phyloP scores from a whole-genome alignment of 2,888 invertebrate genomes.

The Acrocyrtus sp. region DNA sequence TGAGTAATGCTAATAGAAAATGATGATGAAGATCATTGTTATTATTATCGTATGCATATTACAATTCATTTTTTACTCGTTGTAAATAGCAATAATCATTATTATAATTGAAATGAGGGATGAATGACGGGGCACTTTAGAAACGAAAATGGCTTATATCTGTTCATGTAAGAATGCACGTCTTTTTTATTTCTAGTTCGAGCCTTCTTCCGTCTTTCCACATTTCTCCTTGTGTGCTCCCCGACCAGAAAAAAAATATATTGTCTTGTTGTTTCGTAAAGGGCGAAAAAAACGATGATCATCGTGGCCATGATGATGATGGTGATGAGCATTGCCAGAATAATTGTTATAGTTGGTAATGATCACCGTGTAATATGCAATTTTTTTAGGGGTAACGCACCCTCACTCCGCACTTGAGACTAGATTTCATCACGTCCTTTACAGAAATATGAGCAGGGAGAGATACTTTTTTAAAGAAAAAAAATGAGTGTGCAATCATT shows the following conservation, averaged over 20 bases:
- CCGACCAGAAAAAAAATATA: too few species aligned
- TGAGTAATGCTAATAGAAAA: slow-evolving; percentile 48
- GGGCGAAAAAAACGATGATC: too few species aligned
- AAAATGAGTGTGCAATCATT: background rate
- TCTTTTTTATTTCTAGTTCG: too few species aligned
- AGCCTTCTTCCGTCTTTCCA: too few species aligned
- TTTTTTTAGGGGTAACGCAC: background rate
- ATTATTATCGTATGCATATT: slow-evolving; percentile 14
- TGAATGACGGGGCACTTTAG: slow-evolving; percentile 49
- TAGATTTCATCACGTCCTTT: background rate
- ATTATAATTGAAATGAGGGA: slow-evolving; percentile 52
- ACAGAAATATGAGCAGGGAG: too few species aligned
- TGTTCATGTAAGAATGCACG: too few species aligned
- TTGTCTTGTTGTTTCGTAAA: too few species aligned
- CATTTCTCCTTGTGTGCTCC: too few species aligned
- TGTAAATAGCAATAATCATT: slow-evolving; percentile 47
- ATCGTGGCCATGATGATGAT: too few species aligned
- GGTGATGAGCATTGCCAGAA: background rate
- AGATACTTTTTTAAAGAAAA: too few species aligned
- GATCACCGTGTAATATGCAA: background rate
- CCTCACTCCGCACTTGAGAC: background rate
- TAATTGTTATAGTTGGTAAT: background rate
- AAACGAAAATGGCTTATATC: too few species aligned
- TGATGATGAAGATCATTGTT: slow-evolving; percentile 50
- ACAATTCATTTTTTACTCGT: slow-evolving; percentile 29